phyloP scores from a whole-genome alignment of 2,797 vertebrate genomes.

The Rhinoraja longicauda region DNA sequence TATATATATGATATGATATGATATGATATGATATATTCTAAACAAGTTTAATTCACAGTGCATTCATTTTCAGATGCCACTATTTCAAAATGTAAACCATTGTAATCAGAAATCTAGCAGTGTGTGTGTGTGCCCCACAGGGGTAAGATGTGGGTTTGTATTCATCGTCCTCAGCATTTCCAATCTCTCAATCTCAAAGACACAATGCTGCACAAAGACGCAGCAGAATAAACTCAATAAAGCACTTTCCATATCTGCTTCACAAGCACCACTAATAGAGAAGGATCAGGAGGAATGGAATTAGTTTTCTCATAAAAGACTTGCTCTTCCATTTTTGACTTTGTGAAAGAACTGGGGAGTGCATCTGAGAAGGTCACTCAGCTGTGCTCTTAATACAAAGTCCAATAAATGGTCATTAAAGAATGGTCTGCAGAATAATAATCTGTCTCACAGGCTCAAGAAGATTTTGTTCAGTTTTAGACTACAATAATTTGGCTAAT shows the following conservation, averaged over 20 bases:
- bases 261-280: neutral
- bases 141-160: neutral
- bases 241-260: neutral
- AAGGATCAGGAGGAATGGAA: neutral
- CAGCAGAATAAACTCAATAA: neutral
- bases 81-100: neutral
- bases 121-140: neutral
- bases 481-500: neutral
- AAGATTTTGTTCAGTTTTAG: neutral
- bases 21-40: too few species aligned
- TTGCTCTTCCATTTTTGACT: neutral
- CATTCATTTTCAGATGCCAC: neutral
- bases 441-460: neutral
- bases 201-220: neutral
- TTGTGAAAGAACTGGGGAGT: neutral
- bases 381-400: neutral
- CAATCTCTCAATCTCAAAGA: neutral
- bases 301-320: neutral
- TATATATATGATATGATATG: too few species aligned
- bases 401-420: neutral
- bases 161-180: neutral
- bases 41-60: neutral
- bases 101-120: neutral
- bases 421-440: neutral
- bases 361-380: neutral